Evolutionary conservation across 2,113 vertebrate genomes (phyloP).

Genomic region (Bolborhynchus lineola): DNA sequence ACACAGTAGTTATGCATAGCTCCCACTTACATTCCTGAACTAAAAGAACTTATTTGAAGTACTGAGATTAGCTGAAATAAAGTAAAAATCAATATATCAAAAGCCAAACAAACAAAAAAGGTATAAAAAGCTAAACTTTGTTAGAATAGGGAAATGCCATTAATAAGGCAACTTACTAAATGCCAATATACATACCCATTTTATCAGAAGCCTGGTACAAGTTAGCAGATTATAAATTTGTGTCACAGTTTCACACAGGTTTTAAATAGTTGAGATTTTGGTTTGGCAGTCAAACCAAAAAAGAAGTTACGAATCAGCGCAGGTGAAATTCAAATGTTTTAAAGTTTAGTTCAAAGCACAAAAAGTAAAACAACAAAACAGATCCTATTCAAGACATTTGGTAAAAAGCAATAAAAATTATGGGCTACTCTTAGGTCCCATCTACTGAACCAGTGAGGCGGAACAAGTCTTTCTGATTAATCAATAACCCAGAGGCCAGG

Average conservation of each 20-base stretch:
- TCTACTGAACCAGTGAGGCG: not conserved
- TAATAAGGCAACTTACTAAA: not conserved
- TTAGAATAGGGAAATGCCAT: not conserved
- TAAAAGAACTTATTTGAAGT: not conserved
- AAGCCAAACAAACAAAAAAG: not conserved
- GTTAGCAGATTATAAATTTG: not conserved
- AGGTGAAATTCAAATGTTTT: not conserved
- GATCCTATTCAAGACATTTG: not conserved
- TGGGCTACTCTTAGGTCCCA: not conserved
- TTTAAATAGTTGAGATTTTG: not conserved
- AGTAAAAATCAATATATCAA: not conserved
- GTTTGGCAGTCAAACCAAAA: not conserved
- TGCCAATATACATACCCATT: not conserved
- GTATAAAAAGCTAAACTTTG: not conserved
- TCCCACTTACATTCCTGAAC: not conserved
- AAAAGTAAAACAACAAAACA: not conserved
- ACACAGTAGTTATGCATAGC: not conserved
- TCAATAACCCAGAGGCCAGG: not conserved
- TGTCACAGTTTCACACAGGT: not conserved
- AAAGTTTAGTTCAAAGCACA: not conserved
- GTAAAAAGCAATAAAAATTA: not conserved
- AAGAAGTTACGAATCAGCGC: not conserved
- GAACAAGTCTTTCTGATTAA: not conserved
- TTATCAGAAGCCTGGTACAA: not conserved
- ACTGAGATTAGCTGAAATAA: not conserved